Conservation (phyloP, 2,888 invertebrate species). For the Cerastoderma edule region DNA sequence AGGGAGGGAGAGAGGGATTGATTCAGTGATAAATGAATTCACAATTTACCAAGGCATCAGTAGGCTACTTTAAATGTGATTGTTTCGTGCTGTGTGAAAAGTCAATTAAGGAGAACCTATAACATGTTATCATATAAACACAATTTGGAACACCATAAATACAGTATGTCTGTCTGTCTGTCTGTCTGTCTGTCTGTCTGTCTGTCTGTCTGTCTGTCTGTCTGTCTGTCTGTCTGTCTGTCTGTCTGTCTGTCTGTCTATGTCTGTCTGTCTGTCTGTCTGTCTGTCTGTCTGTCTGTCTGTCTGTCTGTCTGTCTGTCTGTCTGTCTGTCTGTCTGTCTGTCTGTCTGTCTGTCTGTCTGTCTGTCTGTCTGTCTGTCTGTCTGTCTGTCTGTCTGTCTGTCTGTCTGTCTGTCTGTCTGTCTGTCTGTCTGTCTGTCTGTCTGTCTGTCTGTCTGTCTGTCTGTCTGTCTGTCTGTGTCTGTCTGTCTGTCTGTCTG, state of each 20-base stretch:
- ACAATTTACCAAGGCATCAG: too few relatives aligned
- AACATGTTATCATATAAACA: too few relatives aligned
- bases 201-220: slow-evolving; percentile 1
- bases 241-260: slow-evolving; percentile 1
- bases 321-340: slow-evolving; percentile 1
- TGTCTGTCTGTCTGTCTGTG: background rate
- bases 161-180: background rate
- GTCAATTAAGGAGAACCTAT: too few relatives aligned
- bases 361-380: slow-evolving; percentile 1
- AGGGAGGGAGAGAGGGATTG: too few relatives aligned
- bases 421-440: background rate
- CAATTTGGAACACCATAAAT: too few relatives aligned
- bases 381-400: slow-evolving; percentile 1
- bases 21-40: too few relatives aligned
- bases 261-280: slow-evolving; percentile 1
- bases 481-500: slow-evolving; percentile 16
- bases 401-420: background rate
- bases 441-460: background rate
- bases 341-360: too few relatives aligned
- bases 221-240: slow-evolving; percentile 1
- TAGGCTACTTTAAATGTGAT: too few relatives aligned
- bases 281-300: slow-evolving; percentile 1
- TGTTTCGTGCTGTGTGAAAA: too few relatives aligned
- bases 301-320: slow-evolving; percentile 1
- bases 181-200: slow-evolving; percentile 1